Evolutionary conservation across 2,113 vertebrate genomes (phyloP).

Genomic region (Oryzias celebensis): DNA sequence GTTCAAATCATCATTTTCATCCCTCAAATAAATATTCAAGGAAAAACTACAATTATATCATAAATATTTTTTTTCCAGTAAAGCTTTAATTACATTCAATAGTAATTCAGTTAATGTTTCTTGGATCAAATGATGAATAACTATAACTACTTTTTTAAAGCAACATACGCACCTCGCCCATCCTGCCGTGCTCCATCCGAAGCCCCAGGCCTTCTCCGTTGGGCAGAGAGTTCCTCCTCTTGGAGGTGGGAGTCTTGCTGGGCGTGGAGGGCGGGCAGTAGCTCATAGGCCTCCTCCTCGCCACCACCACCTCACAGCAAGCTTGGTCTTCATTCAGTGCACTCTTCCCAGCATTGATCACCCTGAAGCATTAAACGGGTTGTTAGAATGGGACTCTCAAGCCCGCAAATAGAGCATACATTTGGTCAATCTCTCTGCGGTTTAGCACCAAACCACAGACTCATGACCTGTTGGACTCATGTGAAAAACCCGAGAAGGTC

Average conservation of each 20-base stretch:
- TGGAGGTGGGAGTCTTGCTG: constrained; percentile 62
- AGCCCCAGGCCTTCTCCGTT: constrained; percentile 66
- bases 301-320: constrained; percentile 69
- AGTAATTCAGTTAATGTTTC: no score
- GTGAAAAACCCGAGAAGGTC: no score
- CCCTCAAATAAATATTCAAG: no score
- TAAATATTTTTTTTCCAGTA: no score
- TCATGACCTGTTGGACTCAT: no score
- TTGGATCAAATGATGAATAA: neutral
- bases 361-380: constrained; percentile 38
- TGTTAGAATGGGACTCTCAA: no score
- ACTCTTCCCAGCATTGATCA: constrained; percentile 75
- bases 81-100: no score
- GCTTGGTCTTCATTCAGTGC: constrained; percentile 73
- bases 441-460: no score
- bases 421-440: neutral
- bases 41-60: no score
- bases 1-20: no score
- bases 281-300: constrained; percentile 64
- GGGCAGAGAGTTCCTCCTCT: constrained; percentile 70
- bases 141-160: no score
- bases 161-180: constrained; percentile 48
- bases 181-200: constrained; percentile 39
- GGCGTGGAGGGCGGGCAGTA: constrained; percentile 68
- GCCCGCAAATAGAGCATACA: neutral